Percentiles rank a stretch among this genome's conserved stretches.
Conservation (phyloP, 2,113 vertebrate species). For the Misgurnus anguillicaudatus region DNA sequence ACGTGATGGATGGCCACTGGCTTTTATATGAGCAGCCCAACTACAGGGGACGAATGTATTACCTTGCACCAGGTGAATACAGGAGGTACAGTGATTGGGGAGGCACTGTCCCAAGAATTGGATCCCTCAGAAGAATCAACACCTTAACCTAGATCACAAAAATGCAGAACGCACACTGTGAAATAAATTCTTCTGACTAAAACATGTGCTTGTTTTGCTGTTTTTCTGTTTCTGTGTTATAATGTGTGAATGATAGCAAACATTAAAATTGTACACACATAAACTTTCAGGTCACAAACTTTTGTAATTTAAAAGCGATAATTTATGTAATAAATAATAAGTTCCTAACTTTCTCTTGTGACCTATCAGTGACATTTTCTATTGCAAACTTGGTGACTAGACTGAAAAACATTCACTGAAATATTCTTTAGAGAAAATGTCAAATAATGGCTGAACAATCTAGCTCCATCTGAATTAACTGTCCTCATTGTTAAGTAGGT, state of each 20-base stretch:
- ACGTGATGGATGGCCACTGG: slow-evolving; percentile 80
- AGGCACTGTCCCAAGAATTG: slow-evolving; percentile 33
- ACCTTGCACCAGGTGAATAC: slow-evolving; percentile 75
- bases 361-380: not conserved
- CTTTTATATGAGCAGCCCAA: slow-evolving; percentile 76
- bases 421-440: not conserved
- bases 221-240: not conserved
- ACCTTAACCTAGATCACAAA: slow-evolving; percentile 55
- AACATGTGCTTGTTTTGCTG: not conserved
- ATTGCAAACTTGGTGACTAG: slow-evolving; percentile 1
- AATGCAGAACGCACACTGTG: slow-evolving; percentile 1
- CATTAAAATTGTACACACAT: not conserved
- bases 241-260: not conserved
- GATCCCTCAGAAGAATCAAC: slow-evolving; percentile 44
- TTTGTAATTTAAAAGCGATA: too few species aligned
- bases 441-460: slow-evolving; percentile 29
- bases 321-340: not conserved
- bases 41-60: slow-evolving; percentile 73
- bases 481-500: not conserved
- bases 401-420: slow-evolving; percentile 8
- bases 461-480: slow-evolving; percentile 39
- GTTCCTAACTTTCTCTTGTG: not conserved
- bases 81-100: slow-evolving; percentile 68
- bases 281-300: not conserved
- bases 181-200: slow-evolving; percentile 17